Base-by-base conservation (phyloP, 2,113 vertebrate species). In the Pollachius pollachius region DNA sequence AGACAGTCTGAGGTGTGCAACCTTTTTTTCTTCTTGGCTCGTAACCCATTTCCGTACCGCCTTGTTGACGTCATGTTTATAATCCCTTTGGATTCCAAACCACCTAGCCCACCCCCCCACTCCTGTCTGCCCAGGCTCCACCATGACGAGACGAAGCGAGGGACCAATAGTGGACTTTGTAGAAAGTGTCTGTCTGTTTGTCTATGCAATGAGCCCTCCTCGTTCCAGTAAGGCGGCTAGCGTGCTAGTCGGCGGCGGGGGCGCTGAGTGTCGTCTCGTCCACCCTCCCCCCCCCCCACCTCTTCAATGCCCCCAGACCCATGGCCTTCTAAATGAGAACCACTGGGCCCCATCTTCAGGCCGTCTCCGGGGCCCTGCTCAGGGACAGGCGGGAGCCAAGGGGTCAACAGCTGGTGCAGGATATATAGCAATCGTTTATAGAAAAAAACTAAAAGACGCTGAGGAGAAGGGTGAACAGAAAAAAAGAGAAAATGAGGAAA, bases 381-480 rank as follows among this genome's bases (percentile, higher is more conserved):
- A 87, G 92, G 93, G 95, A 95, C 23, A 23, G 23, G 23, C 23
- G 94, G 92, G 93, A 95, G 94, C 72, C 76, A 67, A 91, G 80
- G 95, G 96, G 95, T 98, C 97, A 98, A 94, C 96, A 98, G 96
- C 96, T 99, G 96, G 96, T 95, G 95, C 85, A 96, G 95, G 95
- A 98, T n/a, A n/a, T 97, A 97, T 96, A 95, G 96, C 96, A 98
- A 96, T 98, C 96, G 96, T 98, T 98, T 97, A 96, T 95, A 95
- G 95, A 98, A 96, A 12, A 48, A 74, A 18, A 57, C 76, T 83
- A 9, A 85, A 96, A 94, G 12, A 3, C 8, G 12, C 9, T 7
- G 41, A 13, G 41, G 41, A 48, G 41, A 13, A 48, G 41, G 41
- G 12, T 95, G 94, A 27, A 94, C 89, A 94, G 94, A 95, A 97